Evolutionary conservation across 2,888 invertebrate genomes (phyloP), one percentile per base, ranked within the genome.

Genomic region (Galerucella calmariensis): DNA sequence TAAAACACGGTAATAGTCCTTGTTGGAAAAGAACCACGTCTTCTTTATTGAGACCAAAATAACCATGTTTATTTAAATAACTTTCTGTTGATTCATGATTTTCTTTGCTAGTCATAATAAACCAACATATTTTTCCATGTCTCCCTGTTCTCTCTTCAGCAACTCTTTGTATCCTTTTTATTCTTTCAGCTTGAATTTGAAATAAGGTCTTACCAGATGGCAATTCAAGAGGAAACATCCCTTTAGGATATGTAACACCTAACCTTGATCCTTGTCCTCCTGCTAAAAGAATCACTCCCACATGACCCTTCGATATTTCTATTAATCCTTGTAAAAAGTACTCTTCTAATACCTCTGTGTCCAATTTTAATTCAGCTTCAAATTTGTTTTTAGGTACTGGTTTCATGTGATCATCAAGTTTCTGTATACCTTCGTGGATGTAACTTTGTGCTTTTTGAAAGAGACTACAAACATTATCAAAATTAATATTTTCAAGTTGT

Each of bases 251-350:
- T 56, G 92, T 90, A 48, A 98, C 97, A 1, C 99, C 99, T 1
- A 99, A 90, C 69, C 99, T 91, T 0, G 98, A 99, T 1, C 99
- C 99, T 87, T 99, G 99, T 3, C 99, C 99, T 46, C 99, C 99
- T 61, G 99, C 98, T 87, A 99, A 90, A 2, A 99, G 90, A 72
- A 99, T 87, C 20, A 98, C 97, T 66, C 95, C 98, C 67, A 96
- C 95, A 86, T 90, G 91, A 10, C 91, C 90, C 65, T 89, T 85
- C 0, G 91, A 86, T 56, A 93, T 89, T 78, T 90, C 90, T 73
- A 87, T 84, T n/a, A 90, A 80, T 80, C 93, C 98, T 81, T 92
- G 89, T 12, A 89, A 88, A 83, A 94, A 91, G 83, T 96, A 97
- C 16, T 90, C 88, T 24, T 88, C 85, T 94, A 80, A 53, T 44